These are phyloP conservation scores for Siphlonurus alternatus DNA, from an alignment of 2,888 invertebrate genomes.

Conservation along the genomic window DNA sequence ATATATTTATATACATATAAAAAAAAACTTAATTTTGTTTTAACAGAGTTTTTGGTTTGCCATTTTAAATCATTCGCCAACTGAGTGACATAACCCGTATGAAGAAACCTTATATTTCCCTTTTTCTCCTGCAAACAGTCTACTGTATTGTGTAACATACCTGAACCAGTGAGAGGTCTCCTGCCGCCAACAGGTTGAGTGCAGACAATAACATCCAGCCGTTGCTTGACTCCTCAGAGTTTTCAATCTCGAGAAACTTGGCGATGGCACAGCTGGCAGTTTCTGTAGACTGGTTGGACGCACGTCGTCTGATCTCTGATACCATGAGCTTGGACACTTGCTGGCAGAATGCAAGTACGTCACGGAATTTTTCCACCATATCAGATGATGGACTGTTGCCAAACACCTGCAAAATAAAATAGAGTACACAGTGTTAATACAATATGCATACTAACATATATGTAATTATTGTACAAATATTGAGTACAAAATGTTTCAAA, in stretches of 20 bases:
- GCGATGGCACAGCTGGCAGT: conserved; percentile 94
- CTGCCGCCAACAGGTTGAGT: conserved; percentile 79
- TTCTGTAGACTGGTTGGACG: conserved; percentile 91
- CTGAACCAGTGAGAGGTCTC: conserved; percentile 78
- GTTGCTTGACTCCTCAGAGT: conserved; percentile 83
- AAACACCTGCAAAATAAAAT: conserved; percentile 65
- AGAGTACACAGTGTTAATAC: too few relatives aligned
- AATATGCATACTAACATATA: too few relatives aligned
- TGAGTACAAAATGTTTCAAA: too few relatives aligned
- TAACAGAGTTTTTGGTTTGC: too few relatives aligned
- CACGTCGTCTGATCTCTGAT: conserved; percentile 84
- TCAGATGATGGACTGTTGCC: conserved; percentile 85
- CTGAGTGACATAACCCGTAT: too few relatives aligned
- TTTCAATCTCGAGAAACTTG: conserved; percentile 90
- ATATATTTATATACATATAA: too few relatives aligned
- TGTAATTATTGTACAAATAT: too few relatives aligned
- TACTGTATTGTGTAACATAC: too few relatives aligned
- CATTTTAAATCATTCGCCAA: too few relatives aligned
- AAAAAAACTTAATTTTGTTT: too few relatives aligned
- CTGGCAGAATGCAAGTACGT: conserved; percentile 84
- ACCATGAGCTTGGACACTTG: conserved; percentile 93
- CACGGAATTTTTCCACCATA: conserved; percentile 95
- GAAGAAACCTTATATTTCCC: too few relatives aligned
- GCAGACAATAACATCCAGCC: conserved; percentile 93
- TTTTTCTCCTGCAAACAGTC: too few relatives aligned